These are phyloP conservation scores for rat (Rattus norvegicus) DNA, from an alignment of 2,113 vertebrate genomes.

Conservation along the genomic window GRCr8 NC_086026.1:90365001-90365500, in stretches of 20 bases:
- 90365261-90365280: neutral
- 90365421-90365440: neutral
- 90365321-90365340: neutral
- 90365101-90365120: neutral
- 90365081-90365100: neutral
- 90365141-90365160: neutral
- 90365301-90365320: neutral
- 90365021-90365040: neutral
- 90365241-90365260: neutral
- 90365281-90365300: neutral
- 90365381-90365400: neutral
- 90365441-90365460: neutral
- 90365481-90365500: neutral
- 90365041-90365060: neutral
- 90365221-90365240: neutral
- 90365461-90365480: neutral
- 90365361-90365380: neutral
- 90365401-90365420: neutral
- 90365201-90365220: neutral
- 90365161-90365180: neutral
- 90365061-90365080: neutral
- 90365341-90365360: neutral
- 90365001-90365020: neutral
- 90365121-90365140: neutral
- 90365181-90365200: neutral